Evolutionary conservation across 1,140 invertebrate genomes (phyloP).

Genomic region (Branchinecta lynchi): DNA sequence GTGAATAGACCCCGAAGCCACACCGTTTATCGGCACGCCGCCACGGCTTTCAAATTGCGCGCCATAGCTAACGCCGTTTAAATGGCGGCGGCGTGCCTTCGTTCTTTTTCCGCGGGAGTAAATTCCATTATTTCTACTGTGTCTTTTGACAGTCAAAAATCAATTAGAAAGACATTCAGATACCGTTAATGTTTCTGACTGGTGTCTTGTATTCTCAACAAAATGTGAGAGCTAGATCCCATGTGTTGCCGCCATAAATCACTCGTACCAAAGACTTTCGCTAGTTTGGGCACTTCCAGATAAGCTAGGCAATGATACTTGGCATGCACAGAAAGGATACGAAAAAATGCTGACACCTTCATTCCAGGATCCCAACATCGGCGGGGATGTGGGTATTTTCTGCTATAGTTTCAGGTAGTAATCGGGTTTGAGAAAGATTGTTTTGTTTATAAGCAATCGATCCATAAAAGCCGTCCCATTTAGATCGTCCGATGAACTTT

Average conservation of each 20-base stretch:
- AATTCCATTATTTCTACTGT: background rate
- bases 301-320: conserved; percentile 5
- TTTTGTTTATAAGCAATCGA: background rate
- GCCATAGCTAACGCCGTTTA: too few relatives aligned
- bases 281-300: conserved; percentile 1
- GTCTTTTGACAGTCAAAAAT: conserved; percentile 3
- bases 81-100: background rate
- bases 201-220: background rate
- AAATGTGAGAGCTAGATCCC: background rate
- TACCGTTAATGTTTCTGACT: background rate
- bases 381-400: conserved; percentile 1
- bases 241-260: background rate
- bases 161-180: background rate
- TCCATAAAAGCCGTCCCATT: background rate
- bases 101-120: background rate
- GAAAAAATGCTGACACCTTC: background rate
- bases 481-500: too few relatives aligned
- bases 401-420: background rate
- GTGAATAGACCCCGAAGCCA: background rate
- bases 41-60: background rate
- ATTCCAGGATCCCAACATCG: conserved; percentile 9
- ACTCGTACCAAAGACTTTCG: background rate
- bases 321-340: background rate
- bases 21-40: background rate
- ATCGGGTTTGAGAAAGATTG: background rate